A percentile compares a stretch with the other conserved stretches of the same genome.
phyloP scores from a whole-genome alignment of 2,113 vertebrate species.

The Grammomys surdaster region DNA sequence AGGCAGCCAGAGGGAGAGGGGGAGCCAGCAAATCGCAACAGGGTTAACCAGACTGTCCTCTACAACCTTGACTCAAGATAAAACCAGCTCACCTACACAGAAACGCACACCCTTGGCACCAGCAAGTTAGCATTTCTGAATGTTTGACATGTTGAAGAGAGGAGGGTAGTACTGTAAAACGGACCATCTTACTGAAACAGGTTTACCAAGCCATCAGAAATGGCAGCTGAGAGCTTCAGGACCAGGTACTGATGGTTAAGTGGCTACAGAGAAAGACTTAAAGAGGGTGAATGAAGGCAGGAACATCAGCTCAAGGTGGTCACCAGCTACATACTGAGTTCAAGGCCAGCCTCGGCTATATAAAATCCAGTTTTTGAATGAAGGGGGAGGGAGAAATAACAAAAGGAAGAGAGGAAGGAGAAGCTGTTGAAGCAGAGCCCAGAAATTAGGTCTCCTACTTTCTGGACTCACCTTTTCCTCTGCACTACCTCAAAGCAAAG shows the following conservation, averaged over 20 bases:
- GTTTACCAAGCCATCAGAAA: constrained; percentile 4
- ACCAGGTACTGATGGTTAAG: neutral
- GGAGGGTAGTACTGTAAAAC: neutral
- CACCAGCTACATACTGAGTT: neutral
- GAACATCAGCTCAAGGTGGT: neutral
- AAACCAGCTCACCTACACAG: constrained; percentile 19
- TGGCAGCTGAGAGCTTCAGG: neutral
- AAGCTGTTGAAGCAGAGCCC: constrained; percentile 18
- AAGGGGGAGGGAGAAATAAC: neutral
- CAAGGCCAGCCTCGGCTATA: neutral
- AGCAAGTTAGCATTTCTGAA: constrained; percentile 33
- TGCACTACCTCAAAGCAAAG: neutral
- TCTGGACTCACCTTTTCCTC: constrained; percentile 18
- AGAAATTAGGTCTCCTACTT: constrained; percentile 45
- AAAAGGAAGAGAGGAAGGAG: neutral
- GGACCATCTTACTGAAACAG: constrained; percentile 15
- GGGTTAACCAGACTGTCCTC: neutral
- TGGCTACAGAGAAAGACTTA: neutral
- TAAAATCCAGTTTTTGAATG: neutral
- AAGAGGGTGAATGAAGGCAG: too few species aligned
- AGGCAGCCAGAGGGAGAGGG: neutral
- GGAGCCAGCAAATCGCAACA: neutral
- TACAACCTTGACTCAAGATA: neutral
- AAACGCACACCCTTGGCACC: neutral
- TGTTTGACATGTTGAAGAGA: neutral